Evolutionary conservation across 2,888 invertebrate species (phyloP).

Genomic region (Harpagoxenus sublaevis): DNA sequence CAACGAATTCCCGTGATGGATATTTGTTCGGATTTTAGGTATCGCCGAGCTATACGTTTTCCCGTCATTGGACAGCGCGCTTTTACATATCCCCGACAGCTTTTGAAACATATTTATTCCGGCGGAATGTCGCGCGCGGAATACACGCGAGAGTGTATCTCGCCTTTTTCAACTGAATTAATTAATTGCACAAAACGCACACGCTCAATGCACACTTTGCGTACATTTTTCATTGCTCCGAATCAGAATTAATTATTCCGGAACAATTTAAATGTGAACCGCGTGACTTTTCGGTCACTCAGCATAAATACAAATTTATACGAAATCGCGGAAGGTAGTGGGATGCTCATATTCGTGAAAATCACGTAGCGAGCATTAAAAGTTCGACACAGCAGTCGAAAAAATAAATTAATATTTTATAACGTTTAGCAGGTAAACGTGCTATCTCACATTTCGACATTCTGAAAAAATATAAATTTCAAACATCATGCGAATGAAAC

Average conservation of each 20-base stretch:
- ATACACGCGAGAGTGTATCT: background rate
- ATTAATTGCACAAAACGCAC: constrained; percentile 44
- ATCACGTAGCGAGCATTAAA: constrained; percentile 32
- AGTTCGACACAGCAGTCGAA: background rate
- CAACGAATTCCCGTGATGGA: constrained; percentile 41
- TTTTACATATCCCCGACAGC: constrained; percentile 51
- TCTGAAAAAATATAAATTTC: constrained; percentile 6
- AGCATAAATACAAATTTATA: constrained; percentile 38
- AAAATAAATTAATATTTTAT: constrained; percentile 31
- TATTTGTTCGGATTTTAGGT: constrained; percentile 55
- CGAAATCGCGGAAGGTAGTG: background rate
- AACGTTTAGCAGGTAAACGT: constrained; percentile 6
- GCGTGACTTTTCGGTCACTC: constrained; percentile 32
- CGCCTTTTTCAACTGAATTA: constrained; percentile 37
- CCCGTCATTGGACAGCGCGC: constrained; percentile 22
- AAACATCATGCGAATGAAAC: background rate
- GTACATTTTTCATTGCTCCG: constrained; percentile 33
- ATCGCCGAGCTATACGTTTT: constrained; percentile 38
- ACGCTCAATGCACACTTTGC: constrained; percentile 9
- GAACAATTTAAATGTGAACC: constrained; percentile 43
- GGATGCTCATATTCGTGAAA: constrained; percentile 3
- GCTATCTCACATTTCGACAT: background rate
- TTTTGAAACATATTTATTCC: constrained; percentile 39
- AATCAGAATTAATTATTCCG: constrained; percentile 50
- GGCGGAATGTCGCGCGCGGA: constrained; percentile 16